These are phyloP conservation scores for Sapajus apella DNA, from an alignment of 2,113 vertebrate species.

Conservation along the genomic window DNA sequence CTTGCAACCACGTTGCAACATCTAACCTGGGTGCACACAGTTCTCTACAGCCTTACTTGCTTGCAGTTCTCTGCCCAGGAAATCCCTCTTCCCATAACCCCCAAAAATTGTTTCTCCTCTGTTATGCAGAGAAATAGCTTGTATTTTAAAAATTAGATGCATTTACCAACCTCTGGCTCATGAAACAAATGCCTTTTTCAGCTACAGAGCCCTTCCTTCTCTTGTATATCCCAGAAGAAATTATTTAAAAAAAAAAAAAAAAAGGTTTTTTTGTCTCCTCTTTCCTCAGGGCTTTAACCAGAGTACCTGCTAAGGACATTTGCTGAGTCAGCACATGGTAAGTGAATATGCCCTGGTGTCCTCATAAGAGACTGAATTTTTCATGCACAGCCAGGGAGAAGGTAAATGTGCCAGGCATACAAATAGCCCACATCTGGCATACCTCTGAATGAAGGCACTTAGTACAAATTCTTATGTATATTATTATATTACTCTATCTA, in stretches of 20 bases:
- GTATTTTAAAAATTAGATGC: background rate
- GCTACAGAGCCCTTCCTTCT: background rate
- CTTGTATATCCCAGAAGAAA: background rate
- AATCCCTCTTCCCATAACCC: background rate
- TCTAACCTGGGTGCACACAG: background rate
- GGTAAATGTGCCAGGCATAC: background rate
- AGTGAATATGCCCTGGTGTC: background rate
- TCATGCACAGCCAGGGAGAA: background rate
- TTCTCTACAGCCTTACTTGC: too few species aligned
- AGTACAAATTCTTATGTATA: background rate
- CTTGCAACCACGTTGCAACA: background rate
- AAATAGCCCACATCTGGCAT: background rate
- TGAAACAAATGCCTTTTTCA: background rate
- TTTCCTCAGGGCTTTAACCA: background rate
- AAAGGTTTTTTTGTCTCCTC: background rate
- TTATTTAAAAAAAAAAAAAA: background rate
- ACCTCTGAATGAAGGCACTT: background rate
- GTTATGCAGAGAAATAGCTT: background rate
- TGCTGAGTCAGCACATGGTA: background rate
- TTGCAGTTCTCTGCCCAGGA: background rate
- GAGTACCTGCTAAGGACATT: background rate
- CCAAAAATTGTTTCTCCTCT: background rate
- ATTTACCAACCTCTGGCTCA: background rate
- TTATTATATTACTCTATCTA: background rate
- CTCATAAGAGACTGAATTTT: background rate